A percentile compares a stretch with the other conserved stretches of the same genome.
Evolutionary conservation across 2,113 vertebrate genomes (phyloP).

Genomic region (Pangasianodon hypophthalmus): DNA sequence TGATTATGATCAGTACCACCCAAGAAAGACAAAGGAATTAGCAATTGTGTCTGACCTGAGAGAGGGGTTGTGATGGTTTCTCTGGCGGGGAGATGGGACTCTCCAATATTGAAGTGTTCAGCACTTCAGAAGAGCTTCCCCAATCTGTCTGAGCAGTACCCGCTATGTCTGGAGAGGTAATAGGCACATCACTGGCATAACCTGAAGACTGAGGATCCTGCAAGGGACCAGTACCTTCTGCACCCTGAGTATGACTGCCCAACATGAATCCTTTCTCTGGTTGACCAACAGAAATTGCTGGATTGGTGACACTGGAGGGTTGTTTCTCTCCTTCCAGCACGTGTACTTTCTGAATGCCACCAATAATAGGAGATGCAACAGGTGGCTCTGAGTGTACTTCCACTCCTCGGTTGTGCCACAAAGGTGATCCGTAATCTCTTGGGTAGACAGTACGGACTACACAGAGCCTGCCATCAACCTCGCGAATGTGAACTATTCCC

Average conservation of each 20-base stretch:
- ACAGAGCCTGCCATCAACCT: conserved; percentile 74
- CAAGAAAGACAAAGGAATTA: conserved; percentile 2
- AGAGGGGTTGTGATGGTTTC: conserved; percentile 46
- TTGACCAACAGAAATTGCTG: background rate
- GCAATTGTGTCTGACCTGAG: conserved; percentile 67
- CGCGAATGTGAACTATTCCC: conserved; percentile 76
- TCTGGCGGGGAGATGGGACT: conserved; percentile 67
- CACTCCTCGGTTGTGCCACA: conserved; percentile 64
- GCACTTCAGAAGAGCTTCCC: conserved; percentile 74
- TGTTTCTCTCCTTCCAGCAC: conserved; percentile 49
- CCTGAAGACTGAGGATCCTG: conserved; percentile 71
- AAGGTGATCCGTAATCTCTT: conserved; percentile 72
- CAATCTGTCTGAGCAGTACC: conserved; percentile 72
- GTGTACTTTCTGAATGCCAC: conserved; percentile 60
- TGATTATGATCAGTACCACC: background rate
- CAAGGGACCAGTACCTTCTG: conserved; percentile 39
- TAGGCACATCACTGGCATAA: conserved; percentile 74
- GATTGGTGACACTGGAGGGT: background rate
- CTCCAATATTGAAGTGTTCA: conserved; percentile 70
- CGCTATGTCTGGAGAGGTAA: conserved; percentile 74
- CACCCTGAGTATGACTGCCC: conserved; percentile 46
- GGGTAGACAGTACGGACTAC: conserved; percentile 78
- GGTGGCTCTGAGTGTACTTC: conserved; percentile 62
- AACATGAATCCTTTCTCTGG: conserved; percentile 51
- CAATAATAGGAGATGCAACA: conserved; percentile 46